Evolutionary conservation across 2,113 vertebrate genomes (phyloP).

Genomic region (Lagopus leucura): DNA sequence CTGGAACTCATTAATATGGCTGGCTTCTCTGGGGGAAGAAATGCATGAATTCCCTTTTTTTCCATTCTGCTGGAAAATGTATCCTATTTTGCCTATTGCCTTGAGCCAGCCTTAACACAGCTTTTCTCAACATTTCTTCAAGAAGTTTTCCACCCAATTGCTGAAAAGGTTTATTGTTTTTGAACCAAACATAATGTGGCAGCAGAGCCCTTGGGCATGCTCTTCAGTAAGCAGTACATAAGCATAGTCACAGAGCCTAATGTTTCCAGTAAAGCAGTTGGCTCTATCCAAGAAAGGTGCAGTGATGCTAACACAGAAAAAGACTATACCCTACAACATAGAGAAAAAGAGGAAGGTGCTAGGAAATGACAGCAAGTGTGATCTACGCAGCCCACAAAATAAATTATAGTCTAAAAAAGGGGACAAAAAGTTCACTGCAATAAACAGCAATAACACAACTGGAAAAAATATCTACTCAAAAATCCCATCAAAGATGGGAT

Average conservation of each 20-base stretch:
- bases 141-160: not conserved
- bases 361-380: not conserved
- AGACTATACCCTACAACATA: not conserved
- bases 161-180: not conserved
- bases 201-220: not conserved
- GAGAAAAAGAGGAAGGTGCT: not conserved
- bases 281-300: not conserved
- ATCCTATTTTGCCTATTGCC: not conserved
- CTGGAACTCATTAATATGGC: not conserved
- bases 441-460: not conserved
- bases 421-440: not conserved
- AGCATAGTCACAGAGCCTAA: not conserved
- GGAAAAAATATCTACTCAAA: not conserved
- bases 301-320: not conserved
- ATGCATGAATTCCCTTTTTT: not conserved
- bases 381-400: not conserved
- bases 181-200: not conserved
- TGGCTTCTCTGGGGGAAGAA: not conserved
- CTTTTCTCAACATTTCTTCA: not conserved
- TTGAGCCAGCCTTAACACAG: not conserved
- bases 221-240: not conserved
- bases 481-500: not conserved
- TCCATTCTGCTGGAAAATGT: not conserved
- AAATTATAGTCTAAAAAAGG: not conserved
- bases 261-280: not conserved